These are phyloP conservation scores for Serilophus lunatus DNA, from an alignment of 2,113 vertebrate species.

Conservation along the genomic window DNA sequence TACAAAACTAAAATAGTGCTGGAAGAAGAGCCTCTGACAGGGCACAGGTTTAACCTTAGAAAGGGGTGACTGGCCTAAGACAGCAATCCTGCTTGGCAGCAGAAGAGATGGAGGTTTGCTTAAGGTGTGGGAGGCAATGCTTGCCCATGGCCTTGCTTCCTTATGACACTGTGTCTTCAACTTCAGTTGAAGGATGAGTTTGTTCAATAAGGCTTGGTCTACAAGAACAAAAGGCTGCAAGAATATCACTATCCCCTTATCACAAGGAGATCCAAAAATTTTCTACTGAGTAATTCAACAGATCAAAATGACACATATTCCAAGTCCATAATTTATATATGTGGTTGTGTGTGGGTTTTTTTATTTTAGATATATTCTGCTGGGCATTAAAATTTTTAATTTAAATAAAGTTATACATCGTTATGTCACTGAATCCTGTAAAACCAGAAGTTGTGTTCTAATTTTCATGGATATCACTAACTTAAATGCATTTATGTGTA, in stretches of 20 bases:
- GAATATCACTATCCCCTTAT: neutral
- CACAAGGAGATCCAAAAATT: neutral
- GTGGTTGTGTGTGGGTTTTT: neutral
- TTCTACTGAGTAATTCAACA: neutral
- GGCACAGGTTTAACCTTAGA: constrained; percentile 21
- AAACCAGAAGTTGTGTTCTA: neutral
- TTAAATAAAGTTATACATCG: neutral
- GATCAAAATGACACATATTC: neutral
- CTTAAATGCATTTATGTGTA: neutral
- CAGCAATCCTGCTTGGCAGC: constrained; percentile 33
- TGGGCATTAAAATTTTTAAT: neutral
- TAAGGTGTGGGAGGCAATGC: constrained; percentile 14
- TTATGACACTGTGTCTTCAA: neutral
- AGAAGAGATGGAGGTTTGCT: constrained; percentile 72
- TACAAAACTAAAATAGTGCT: neutral
- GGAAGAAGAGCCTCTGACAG: constrained; percentile 40
- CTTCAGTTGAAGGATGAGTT: neutral
- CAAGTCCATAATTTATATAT: neutral
- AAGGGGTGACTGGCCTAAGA: neutral
- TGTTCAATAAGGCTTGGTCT: neutral
- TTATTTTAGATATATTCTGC: neutral
- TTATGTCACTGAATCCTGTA: neutral
- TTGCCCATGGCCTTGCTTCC: neutral
- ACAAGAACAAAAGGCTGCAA: neutral
- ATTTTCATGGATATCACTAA: neutral